Conservation (phyloP, 2,113 vertebrate genomes). For the Aspidoscelis tigris region DNA sequence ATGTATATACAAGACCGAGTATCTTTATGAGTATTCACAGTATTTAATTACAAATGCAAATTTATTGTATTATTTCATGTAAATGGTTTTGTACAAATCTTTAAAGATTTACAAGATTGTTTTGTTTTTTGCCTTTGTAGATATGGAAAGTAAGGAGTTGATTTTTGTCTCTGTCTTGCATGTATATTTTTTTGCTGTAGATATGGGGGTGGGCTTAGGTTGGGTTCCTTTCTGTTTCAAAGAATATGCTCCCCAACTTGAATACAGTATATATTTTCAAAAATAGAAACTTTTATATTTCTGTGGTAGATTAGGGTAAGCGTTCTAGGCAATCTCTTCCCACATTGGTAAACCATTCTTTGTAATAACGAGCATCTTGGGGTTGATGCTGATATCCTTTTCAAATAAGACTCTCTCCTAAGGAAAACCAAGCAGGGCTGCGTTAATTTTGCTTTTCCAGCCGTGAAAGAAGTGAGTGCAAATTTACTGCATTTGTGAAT, state of each 20-base stretch:
- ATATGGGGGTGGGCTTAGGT: constrained; percentile 82
- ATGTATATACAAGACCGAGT: constrained; percentile 81
- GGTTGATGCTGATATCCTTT: constrained; percentile 81
- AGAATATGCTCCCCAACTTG: constrained; percentile 81
- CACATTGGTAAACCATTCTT: constrained; percentile 82
- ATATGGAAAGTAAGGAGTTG: constrained; percentile 80
- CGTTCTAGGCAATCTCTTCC: constrained; percentile 85
- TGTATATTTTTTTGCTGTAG: constrained; percentile 91
- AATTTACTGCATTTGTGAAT: constrained; percentile 79
- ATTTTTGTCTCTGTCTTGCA: constrained; percentile 81
- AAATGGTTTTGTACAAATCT: constrained; percentile 84
- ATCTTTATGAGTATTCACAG: constrained; percentile 85
- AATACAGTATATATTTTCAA: constrained; percentile 88
- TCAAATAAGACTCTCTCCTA: constrained; percentile 68
- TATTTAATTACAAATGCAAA: constrained; percentile 81
- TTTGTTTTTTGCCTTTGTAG: constrained; percentile 79
- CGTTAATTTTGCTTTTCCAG: constrained; percentile 62
- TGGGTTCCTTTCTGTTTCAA: constrained; percentile 80
- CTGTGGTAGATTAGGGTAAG: constrained; percentile 87
- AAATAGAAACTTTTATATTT: constrained; percentile 90
- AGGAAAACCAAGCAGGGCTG: constrained; percentile 58
- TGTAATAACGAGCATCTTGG: constrained; percentile 80
- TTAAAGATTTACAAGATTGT: constrained; percentile 70
- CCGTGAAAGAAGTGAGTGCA: constrained; percentile 66
- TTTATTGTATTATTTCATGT: constrained; percentile 85